These are phyloP conservation scores for Polydrusus cervinus DNA, from an alignment of 2,888 invertebrate species.

Conservation along the genomic window DNA sequence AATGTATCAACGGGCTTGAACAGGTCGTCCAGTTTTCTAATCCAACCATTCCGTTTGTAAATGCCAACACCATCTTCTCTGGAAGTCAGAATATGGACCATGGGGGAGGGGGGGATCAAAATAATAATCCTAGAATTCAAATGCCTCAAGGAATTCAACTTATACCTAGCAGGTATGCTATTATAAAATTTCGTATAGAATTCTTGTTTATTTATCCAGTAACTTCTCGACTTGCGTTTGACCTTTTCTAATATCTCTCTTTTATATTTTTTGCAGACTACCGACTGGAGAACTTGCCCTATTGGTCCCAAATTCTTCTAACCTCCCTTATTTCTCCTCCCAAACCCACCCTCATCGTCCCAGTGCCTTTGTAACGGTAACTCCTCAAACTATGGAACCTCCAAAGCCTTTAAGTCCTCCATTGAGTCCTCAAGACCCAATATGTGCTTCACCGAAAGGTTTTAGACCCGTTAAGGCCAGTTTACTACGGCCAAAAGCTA, in stretches of 20 bases:
- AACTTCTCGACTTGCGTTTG: no score
- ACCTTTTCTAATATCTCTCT: background rate
- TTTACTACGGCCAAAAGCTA: slow-evolving; percentile 52
- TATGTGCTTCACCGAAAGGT: slow-evolving; percentile 63
- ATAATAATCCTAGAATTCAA: slow-evolving; percentile 75
- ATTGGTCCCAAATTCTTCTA: slow-evolving; percentile 76
- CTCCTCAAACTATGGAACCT: slow-evolving; percentile 60
- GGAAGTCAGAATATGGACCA: slow-evolving; percentile 62
- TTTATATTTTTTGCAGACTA: slow-evolving; percentile 61
- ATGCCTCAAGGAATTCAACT: slow-evolving; percentile 78
- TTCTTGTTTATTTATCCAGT: background rate
- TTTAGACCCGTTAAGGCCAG: slow-evolving; percentile 64
- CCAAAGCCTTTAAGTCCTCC: slow-evolving; percentile 75
- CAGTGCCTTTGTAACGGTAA: slow-evolving; percentile 73
- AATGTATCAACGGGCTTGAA: slow-evolving; percentile 78
- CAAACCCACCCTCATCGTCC: slow-evolving; percentile 59
- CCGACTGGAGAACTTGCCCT: slow-evolving; percentile 80
- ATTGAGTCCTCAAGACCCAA: slow-evolving; percentile 74
- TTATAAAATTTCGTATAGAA: background rate
- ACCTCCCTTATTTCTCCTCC: slow-evolving; percentile 71
- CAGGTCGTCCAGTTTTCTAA: slow-evolving; percentile 67
- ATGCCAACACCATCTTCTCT: slow-evolving; percentile 57
- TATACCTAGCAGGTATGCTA: slow-evolving; percentile 74
- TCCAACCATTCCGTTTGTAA: slow-evolving; percentile 63
- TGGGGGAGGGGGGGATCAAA: slow-evolving; percentile 70